Conservation (phyloP, 2,797 vertebrate species). For the Euthynnus affinis region DNA sequence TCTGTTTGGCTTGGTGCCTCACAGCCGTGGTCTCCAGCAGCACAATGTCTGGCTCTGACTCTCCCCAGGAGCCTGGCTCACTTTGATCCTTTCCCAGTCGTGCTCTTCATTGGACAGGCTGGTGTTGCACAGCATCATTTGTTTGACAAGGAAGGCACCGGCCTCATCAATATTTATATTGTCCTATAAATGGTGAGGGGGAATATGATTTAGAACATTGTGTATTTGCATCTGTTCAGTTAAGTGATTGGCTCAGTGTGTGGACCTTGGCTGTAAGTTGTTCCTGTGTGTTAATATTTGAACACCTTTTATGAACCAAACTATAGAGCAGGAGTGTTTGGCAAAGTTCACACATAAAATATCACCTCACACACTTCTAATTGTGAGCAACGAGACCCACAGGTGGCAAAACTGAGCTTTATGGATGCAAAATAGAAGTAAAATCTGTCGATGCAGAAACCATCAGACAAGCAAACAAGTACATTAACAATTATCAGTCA, state of each 20-base stretch:
- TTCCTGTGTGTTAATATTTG: conserved; percentile 60
- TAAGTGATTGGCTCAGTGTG: conserved; percentile 20
- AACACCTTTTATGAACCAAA: conserved; percentile 49
- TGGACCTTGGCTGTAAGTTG: not conserved
- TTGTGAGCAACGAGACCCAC: no score
- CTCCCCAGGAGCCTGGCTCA: conserved; percentile 35
- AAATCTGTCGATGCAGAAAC: not conserved
- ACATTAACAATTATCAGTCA: not conserved
- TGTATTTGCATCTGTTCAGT: conserved; percentile 31
- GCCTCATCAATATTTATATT: conserved; percentile 92
- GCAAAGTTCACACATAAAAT: conserved; percentile 37
- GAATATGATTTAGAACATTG: conserved; percentile 41
- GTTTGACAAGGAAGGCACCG: conserved; percentile 88
- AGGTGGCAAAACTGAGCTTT: not conserved
- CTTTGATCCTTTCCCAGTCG: conserved; percentile 55
- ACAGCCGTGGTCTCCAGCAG: conserved; percentile 43
- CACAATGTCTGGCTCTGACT: conserved; percentile 49
- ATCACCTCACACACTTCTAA: not conserved
- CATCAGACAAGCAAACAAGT: not conserved
- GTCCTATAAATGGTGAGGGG: conserved; percentile 49
- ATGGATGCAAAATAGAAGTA: conserved; percentile 1
- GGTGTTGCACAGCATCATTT: conserved; percentile 87
- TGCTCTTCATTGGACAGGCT: conserved; percentile 73
- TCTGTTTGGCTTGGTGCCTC: conserved; percentile 38
- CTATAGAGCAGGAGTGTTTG: conserved; percentile 7